These are phyloP conservation scores for Tragelaphus oryx DNA, from an alignment of 2,797 vertebrate species.

Conservation along the genomic window DNA sequence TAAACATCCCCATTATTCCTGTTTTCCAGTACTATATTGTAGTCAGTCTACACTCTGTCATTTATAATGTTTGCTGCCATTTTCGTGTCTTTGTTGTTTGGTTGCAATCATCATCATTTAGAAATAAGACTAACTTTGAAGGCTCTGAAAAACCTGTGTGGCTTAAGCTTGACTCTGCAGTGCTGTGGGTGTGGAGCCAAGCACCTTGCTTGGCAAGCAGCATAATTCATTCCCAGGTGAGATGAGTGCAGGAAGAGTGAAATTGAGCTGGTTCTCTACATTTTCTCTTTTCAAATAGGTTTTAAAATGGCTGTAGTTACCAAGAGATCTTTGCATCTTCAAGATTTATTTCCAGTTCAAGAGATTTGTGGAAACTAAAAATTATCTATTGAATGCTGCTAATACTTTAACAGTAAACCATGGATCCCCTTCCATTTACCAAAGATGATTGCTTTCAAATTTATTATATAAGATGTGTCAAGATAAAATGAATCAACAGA, in stretches of 20 bases:
- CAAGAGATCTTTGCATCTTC: conserved; percentile 63
- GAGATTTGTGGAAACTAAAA: conserved; percentile 43
- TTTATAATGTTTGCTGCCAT: neutral
- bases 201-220: no score
- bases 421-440: conserved; percentile 44
- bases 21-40: neutral
- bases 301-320: conserved; percentile 58
- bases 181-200: no score
- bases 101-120: neutral
- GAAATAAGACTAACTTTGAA: neutral
- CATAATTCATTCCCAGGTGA: neutral
- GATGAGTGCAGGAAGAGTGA: neutral
- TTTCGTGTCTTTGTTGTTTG: neutral
- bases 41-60: neutral
- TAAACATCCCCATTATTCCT: neutral
- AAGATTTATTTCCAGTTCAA: conserved; percentile 66
- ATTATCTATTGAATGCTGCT: conserved; percentile 58
- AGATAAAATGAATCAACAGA: conserved; percentile 54
- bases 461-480: conserved; percentile 48
- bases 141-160: neutral
- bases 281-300: conserved; percentile 36
- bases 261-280: conserved; percentile 29
- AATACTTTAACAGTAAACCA: conserved; percentile 46
- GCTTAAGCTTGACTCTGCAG: neutral
- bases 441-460: conserved; percentile 18